These are phyloP conservation scores for Drosophila biarmipes DNA, from an alignment of 1,140 invertebrate genomes.

Conservation along the genomic window DNA sequence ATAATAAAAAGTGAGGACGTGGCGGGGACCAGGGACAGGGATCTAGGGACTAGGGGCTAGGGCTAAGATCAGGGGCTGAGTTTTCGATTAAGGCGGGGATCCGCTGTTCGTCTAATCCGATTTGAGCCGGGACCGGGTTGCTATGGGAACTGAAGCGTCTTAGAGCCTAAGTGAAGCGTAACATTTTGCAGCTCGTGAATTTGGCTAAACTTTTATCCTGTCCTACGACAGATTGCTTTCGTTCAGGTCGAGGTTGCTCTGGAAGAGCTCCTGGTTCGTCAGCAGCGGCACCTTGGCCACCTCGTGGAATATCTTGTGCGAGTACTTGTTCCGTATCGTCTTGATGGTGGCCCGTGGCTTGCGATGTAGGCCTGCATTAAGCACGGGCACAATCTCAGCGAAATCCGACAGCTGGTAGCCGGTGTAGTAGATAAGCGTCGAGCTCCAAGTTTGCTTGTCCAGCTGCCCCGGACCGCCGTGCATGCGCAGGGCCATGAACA, in stretches of 20 bases:
- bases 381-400: slow-evolving; percentile 88
- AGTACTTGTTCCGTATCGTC: slow-evolving; percentile 97
- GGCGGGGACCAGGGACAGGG: not conserved
- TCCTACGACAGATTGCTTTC: slow-evolving; percentile 43
- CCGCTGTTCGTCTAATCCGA: slow-evolving; percentile 21
- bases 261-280: slow-evolving; percentile 78
- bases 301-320: slow-evolving; percentile 96
- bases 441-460: slow-evolving; percentile 87
- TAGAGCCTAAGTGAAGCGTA: slow-evolving; percentile 54
- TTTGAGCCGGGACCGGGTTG: not conserved
- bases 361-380: slow-evolving; percentile 92
- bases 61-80: not conserved
- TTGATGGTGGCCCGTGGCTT: slow-evolving; percentile 90
- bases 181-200: slow-evolving; percentile 56
- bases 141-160: slow-evolving; percentile 17
- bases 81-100: slow-evolving; percentile 16
- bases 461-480: slow-evolving; percentile 86
- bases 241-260: slow-evolving; percentile 70
- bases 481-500: slow-evolving; percentile 95
- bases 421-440: slow-evolving; percentile 94
- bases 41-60: not conserved
- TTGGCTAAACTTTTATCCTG: slow-evolving; percentile 59
- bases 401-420: slow-evolving; percentile 92
- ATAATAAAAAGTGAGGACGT: slow-evolving; percentile 10
- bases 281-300: slow-evolving; percentile 90